Evolutionary conservation across 1,140 invertebrate species (phyloP).

Genomic region (Drosophila lini): DNA sequence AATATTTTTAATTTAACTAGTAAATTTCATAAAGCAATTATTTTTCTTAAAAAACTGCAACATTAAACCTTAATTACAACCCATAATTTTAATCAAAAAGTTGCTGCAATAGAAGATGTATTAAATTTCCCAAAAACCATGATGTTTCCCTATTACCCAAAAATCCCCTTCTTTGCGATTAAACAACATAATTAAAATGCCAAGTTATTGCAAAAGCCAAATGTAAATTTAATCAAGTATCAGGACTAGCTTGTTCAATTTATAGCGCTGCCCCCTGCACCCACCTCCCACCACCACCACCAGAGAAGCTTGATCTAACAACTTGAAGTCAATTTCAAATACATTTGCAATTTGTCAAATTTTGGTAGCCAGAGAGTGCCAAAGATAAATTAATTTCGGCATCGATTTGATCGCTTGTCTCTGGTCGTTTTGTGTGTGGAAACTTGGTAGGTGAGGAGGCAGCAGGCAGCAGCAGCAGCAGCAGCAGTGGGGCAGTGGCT

Average conservation of each 20-base stretch:
- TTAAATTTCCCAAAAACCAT: neutral
- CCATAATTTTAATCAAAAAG: neutral
- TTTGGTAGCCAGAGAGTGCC: conserved; percentile 64
- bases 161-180: conserved; percentile 5
- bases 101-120: neutral
- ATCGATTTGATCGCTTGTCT: conserved; percentile 84
- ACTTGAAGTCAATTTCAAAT: conserved; percentile 74
- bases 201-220: conserved; percentile 26
- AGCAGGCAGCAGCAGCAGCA: neutral
- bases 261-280: conserved; percentile 16
- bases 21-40: too few relatives aligned
- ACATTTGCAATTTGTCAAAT: conserved; percentile 81
- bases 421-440: conserved; percentile 50
- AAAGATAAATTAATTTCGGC: conserved; percentile 83
- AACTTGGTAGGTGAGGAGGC: neutral
- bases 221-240: conserved; percentile 45
- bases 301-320: conserved; percentile 25
- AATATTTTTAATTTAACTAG: neutral
- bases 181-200: conserved; percentile 45
- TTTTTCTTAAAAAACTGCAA: neutral
- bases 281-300: neutral
- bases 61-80: neutral
- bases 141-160: neutral
- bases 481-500: neutral
- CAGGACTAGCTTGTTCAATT: conserved; percentile 23